These are phyloP conservation scores for Aythya baeri DNA, from an alignment of 2,113 vertebrate genomes.

Conservation along the genomic window DNA sequence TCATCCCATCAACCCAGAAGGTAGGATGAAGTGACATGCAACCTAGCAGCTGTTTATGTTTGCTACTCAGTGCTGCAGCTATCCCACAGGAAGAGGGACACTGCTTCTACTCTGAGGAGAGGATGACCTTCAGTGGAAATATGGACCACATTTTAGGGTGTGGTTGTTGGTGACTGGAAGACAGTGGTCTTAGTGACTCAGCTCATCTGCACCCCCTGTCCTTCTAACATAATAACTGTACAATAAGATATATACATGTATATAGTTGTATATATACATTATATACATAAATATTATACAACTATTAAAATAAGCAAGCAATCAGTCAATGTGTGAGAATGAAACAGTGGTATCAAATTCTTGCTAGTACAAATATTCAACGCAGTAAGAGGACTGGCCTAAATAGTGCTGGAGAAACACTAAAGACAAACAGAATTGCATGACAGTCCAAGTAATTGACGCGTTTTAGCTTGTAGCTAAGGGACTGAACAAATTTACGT, in stretches of 20 bases:
- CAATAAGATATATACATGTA: too few relatives aligned
- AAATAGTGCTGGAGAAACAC: slow-evolving; percentile 32
- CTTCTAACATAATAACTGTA: background rate
- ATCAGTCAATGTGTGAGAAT: background rate
- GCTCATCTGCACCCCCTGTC: background rate
- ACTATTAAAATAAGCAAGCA: background rate
- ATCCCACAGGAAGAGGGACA: background rate
- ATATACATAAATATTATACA: too few relatives aligned
- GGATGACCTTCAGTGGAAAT: background rate
- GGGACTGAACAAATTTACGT: slow-evolving; percentile 71
- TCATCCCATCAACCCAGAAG: background rate
- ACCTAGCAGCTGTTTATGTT: background rate
- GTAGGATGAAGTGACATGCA: background rate
- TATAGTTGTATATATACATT: too few relatives aligned
- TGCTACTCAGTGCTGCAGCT: background rate
- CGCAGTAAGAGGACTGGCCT: slow-evolving; percentile 12
- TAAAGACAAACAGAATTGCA: slow-evolving; percentile 56
- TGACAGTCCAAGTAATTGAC: slow-evolving; percentile 58
- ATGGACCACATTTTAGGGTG: background rate
- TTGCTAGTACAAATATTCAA: slow-evolving; percentile 32
- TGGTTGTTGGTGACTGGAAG: background rate
- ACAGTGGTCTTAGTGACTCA: background rate
- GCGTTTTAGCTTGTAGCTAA: slow-evolving; percentile 68
- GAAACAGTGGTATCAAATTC: slow-evolving; percentile 7
- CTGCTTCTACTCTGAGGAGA: background rate